Conservation (phyloP, 2,113 vertebrate species). For the Oryzias javanicus region DNA sequence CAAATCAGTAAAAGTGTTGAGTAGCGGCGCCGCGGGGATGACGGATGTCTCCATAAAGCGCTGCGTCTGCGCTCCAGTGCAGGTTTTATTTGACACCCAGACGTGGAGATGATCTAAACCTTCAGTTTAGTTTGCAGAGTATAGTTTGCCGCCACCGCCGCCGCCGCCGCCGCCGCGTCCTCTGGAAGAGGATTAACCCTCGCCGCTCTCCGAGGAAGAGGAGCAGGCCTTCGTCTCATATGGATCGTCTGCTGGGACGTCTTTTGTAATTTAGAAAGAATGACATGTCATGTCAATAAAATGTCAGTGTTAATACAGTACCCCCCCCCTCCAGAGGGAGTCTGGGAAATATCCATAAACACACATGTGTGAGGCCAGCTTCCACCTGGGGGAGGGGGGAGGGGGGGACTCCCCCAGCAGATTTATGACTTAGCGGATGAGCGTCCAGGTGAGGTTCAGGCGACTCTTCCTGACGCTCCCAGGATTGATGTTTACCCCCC, state of each 20-base stretch:
- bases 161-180: too few species aligned
- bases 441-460: conserved; percentile 53
- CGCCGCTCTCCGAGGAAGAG: background rate
- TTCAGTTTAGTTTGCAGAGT: background rate
- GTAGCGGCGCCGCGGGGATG: too few species aligned
- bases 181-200: background rate
- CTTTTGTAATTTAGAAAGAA: conserved; percentile 21
- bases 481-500: conserved; percentile 54
- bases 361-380: conserved; percentile 9
- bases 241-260: conserved; percentile 11
- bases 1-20: too few species aligned
- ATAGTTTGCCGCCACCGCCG: background rate
- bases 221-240: background rate
- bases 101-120: too few species aligned
- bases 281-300: conserved; percentile 21
- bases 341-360: conserved; percentile 40
- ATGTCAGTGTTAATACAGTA: conserved; percentile 12
- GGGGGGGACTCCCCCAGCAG: conserved; percentile 51
- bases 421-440: conserved; percentile 65
- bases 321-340: background rate
- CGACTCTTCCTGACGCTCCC: conserved; percentile 59
- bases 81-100: too few species aligned
- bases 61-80: too few species aligned
- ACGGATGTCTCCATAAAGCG: too few species aligned
- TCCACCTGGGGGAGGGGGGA: conserved; percentile 38